Conservation (phyloP, 2,888 invertebrate genomes). For the Ennomos erosarius region DNA sequence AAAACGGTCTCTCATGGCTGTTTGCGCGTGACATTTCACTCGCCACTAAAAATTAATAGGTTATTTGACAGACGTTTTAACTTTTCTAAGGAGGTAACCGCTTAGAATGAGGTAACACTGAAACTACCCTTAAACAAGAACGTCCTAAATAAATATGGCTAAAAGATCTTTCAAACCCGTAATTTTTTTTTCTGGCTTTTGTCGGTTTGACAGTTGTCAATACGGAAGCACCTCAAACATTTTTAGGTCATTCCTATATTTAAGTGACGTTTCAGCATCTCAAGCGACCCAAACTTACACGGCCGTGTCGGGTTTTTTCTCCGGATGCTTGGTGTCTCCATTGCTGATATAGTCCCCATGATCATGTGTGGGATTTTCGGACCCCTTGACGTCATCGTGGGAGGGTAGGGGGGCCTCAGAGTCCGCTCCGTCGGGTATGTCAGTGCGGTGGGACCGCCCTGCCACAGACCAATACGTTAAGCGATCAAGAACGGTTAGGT, state of each 20-base stretch:
- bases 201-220: too few relatives aligned
- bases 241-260: too few relatives aligned
- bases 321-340: slow-evolving; percentile 78
- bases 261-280: too few relatives aligned
- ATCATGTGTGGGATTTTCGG: slow-evolving; percentile 86
- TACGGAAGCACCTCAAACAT: too few relatives aligned
- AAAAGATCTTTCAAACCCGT: too few relatives aligned
- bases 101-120: background rate
- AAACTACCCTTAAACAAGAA: background rate
- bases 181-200: too few relatives aligned
- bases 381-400: slow-evolving; percentile 85
- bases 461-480: slow-evolving; percentile 76
- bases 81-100: background rate
- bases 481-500: slow-evolving; percentile 79
- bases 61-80: background rate
- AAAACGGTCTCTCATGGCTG: too few relatives aligned
- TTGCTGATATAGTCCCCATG: slow-evolving; percentile 87
- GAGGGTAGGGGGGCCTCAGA: slow-evolving; percentile 86
- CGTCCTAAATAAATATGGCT: too few relatives aligned
- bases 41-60: too few relatives aligned
- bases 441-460: slow-evolving; percentile 86
- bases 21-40: too few relatives aligned
- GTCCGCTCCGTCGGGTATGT: slow-evolving; percentile 86
- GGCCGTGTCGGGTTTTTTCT: slow-evolving; percentile 82
- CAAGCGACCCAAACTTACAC: slow-evolving; percentile 51